phyloP scores from a whole-genome alignment of 2,888 invertebrate species.

The Brenthis hecate region DNA sequence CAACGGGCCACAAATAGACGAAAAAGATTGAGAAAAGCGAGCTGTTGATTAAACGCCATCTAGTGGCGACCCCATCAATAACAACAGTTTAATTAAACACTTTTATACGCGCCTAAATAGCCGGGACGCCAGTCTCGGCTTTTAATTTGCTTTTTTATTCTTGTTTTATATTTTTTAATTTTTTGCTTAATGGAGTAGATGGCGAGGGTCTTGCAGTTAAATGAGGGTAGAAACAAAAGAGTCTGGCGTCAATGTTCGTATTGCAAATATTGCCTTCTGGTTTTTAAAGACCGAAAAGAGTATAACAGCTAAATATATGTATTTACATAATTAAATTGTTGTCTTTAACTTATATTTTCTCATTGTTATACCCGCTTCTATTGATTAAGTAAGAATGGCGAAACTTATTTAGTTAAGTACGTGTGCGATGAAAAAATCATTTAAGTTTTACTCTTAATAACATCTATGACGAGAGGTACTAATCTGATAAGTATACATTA shows the following conservation, averaged over 20 bases:
- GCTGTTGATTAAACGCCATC: conserved; percentile 80
- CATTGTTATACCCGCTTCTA: too few species aligned
- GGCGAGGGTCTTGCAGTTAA: conserved; percentile 48
- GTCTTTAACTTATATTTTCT: too few species aligned
- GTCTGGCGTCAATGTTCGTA: conserved; percentile 42
- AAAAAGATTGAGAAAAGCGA: conserved; percentile 71
- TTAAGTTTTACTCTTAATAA: background rate
- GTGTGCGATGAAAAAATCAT: background rate
- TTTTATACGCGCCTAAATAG: conserved; percentile 76
- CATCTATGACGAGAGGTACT: too few species aligned
- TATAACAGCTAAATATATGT: conserved; percentile 1
- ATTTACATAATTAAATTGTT: background rate
- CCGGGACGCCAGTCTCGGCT: conserved; percentile 60
- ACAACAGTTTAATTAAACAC: conserved; percentile 80
- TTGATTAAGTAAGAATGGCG: too few species aligned
- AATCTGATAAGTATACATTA: too few species aligned
- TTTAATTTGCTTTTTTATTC: conserved; percentile 70
- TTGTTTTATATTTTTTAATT: conserved; percentile 54
- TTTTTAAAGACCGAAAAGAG: background rate
- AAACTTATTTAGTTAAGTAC: too few species aligned
- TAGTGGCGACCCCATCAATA: conserved; percentile 79
- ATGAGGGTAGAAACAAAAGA: conserved; percentile 56
- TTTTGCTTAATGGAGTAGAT: conserved; percentile 63
- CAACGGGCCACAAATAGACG: conserved; percentile 77
- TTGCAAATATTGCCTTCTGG: conserved; percentile 30